Conservation (phyloP, 2,797 vertebrate species). For the Buceros bicornis region DNA sequence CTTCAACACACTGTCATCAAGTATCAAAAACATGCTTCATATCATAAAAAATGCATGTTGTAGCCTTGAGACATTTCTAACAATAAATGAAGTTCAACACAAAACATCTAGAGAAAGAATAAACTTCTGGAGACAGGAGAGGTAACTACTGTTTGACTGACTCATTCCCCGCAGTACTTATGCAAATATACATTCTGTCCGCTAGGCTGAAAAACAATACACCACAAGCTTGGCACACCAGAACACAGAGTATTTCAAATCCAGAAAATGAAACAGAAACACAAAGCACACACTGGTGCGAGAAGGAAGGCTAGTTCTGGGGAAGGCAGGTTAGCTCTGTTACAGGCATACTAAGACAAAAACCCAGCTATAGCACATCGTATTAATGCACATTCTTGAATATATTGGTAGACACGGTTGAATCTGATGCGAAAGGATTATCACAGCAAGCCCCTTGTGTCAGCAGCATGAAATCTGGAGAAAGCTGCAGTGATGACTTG, state of each 20-base stretch:
- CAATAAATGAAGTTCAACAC: background rate
- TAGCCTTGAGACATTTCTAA: background rate
- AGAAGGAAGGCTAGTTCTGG: background rate
- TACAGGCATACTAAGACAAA: background rate
- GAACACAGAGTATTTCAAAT: background rate
- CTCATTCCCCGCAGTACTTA: background rate
- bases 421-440: background rate
- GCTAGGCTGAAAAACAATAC: background rate
- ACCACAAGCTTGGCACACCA: background rate
- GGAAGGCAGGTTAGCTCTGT: background rate
- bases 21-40: fast-evolving
- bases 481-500: background rate
- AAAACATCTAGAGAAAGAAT: background rate
- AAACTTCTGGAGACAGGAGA: background rate
- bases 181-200: background rate
- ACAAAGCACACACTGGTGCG: background rate
- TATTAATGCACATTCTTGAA: background rate
- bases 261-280: background rate
- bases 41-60: background rate
- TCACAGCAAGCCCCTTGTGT: background rate
- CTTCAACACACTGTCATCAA: background rate
- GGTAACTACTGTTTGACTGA: background rate
- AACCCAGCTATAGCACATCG: background rate
- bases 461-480: background rate
- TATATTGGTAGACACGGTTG: fast-evolving